phyloP scores from a whole-genome alignment of 1,140 invertebrate species.

The Psix sp. region DNA sequence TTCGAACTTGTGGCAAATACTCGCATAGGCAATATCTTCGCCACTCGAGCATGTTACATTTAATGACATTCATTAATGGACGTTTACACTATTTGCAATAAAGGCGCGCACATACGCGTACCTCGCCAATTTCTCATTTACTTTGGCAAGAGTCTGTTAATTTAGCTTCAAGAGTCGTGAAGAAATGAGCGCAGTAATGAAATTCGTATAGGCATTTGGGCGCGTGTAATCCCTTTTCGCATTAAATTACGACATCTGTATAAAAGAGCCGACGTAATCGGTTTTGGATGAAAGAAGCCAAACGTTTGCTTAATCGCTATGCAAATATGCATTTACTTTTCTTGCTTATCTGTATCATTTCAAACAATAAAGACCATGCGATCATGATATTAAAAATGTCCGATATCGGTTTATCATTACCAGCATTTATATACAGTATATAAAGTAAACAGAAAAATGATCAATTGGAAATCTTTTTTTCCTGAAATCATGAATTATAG shows the following conservation, averaged over 20 bases:
- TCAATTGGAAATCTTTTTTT: too few species aligned
- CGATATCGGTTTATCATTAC: too few species aligned
- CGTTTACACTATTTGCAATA: slow-evolving; percentile 73
- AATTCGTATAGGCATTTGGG: slow-evolving; percentile 58
- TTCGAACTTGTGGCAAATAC: slow-evolving; percentile 63
- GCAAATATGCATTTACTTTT: slow-evolving; percentile 13
- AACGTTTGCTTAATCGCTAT: slow-evolving; percentile 33
- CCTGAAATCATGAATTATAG: too few species aligned
- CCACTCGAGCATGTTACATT: slow-evolving; percentile 71
- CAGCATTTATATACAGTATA: too few species aligned
- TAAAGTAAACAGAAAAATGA: too few species aligned
- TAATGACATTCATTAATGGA: slow-evolving; percentile 75
- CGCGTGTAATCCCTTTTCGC: slow-evolving; percentile 45
- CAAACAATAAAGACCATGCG: too few species aligned
- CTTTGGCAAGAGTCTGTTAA: slow-evolving; percentile 61
- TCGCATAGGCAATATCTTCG: slow-evolving; percentile 62
- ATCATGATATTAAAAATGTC: too few species aligned
- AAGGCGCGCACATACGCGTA: slow-evolving; percentile 64
- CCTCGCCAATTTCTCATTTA: slow-evolving; percentile 59
- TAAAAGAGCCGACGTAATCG: slow-evolving; percentile 44
- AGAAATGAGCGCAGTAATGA: slow-evolving; percentile 63
- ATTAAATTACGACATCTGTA: slow-evolving; percentile 45
- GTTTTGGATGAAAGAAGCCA: slow-evolving; percentile 29
- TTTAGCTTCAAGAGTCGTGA: slow-evolving; percentile 59
- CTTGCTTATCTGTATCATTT: background rate